These are phyloP conservation scores for Salminus brasiliensis DNA, from an alignment of 2,113 vertebrate species.

Conservation along the genomic window DNA sequence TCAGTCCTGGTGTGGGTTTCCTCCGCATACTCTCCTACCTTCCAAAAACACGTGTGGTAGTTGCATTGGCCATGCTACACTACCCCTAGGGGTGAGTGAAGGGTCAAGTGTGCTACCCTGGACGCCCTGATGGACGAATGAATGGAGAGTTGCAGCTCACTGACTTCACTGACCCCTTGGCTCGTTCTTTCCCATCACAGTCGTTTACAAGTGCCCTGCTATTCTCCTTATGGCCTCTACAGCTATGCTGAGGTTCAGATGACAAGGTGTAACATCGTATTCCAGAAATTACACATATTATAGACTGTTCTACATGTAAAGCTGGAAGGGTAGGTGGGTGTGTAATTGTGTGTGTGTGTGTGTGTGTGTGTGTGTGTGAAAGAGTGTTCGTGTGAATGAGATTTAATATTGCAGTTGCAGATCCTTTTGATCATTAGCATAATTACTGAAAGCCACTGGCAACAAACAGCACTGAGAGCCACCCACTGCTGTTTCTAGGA, in stretches of 20 bases:
- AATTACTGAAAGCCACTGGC: background rate
- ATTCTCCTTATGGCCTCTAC: background rate
- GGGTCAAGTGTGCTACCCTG: too few relatives aligned
- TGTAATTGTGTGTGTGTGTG: background rate
- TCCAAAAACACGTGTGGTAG: too few relatives aligned
- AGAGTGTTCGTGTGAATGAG: background rate
- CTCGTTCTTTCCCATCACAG: too few relatives aligned
- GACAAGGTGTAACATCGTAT: background rate
- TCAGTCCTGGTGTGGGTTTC: too few relatives aligned
- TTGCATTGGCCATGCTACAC: too few relatives aligned
- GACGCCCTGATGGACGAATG: too few relatives aligned
- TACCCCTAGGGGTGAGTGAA: too few relatives aligned
- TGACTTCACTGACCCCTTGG: too few relatives aligned
- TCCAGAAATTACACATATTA: background rate
- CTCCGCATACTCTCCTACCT: too few relatives aligned
- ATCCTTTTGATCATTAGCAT: background rate
- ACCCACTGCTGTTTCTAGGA: background rate
- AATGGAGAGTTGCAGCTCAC: too few relatives aligned
- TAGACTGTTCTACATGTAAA: background rate
- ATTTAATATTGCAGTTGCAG: background rate
- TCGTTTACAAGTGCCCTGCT: too few relatives aligned
- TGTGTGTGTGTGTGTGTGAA: background rate
- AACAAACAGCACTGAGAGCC: background rate
- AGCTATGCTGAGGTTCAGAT: background rate
- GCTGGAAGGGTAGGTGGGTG: background rate